Conservation (phyloP, 2,113 vertebrate genomes). For the Oenanthe oenanthe region DNA sequence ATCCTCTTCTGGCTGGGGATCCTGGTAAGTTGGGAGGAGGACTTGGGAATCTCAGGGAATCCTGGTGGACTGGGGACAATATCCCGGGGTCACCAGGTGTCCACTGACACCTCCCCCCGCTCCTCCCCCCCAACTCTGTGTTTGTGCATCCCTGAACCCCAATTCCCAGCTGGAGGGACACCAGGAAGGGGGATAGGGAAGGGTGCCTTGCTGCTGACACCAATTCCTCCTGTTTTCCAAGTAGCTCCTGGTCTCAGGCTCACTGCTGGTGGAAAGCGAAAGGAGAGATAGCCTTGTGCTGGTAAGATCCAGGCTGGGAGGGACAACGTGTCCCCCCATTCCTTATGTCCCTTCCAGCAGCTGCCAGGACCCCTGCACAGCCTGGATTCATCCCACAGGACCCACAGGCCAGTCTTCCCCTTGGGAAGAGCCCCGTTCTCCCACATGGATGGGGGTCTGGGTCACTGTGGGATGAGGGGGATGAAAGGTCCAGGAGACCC, state of each 20-base stretch:
- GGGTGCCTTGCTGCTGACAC: neutral
- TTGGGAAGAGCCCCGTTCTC: fast-evolving
- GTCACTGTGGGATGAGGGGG: neutral
- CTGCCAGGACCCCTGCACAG: neutral
- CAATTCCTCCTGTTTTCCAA: neutral
- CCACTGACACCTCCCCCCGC: too few species aligned
- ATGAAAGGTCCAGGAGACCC: neutral
- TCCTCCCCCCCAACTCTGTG: fast-evolving
- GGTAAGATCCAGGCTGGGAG: constrained; percentile 19
- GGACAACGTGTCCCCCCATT: fast-evolving
- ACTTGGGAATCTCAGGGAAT: neutral
- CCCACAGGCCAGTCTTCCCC: neutral
- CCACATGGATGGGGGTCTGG: fast-evolving
- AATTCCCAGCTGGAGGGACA: fast-evolving
- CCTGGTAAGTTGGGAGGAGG: neutral
- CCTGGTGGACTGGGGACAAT: fast-evolving
- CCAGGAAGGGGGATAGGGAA: fast-evolving
- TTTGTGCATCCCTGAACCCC: fast-evolving
- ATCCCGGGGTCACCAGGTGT: neutral
- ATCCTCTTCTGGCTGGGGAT: constrained; percentile 60
- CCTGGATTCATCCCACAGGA: neutral
- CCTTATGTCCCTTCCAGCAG: neutral
- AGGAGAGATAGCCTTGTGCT: constrained; percentile 19
- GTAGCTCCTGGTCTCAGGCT: constrained; percentile 59
- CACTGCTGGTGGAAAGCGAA: constrained; percentile 51